phyloP scores from a whole-genome alignment of 1,140 invertebrate genomes.

The Elymnias hypermnestra region DNA sequence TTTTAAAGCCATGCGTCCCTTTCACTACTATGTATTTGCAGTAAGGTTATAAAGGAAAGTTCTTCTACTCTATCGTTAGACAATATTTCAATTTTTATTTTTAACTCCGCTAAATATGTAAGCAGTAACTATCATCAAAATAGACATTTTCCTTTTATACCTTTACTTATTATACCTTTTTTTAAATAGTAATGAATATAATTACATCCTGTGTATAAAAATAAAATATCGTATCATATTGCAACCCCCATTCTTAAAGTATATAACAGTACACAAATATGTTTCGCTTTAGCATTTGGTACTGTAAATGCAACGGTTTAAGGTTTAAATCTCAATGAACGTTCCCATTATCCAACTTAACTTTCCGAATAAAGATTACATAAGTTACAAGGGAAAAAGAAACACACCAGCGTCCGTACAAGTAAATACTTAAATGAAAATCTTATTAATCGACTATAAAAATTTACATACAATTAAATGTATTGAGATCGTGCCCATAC shows the following conservation, averaged over 20 bases:
- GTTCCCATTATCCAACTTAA: too few relatives aligned
- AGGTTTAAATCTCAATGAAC: conserved; percentile 8
- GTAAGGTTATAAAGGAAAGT: background rate
- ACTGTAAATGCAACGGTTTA: conserved; percentile 24
- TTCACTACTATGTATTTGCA: too few relatives aligned
- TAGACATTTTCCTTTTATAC: too few relatives aligned
- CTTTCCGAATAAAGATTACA: too few relatives aligned
- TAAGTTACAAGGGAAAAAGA: background rate
- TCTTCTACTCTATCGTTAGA: too few relatives aligned
- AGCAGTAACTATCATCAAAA: too few relatives aligned
- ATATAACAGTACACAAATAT: conserved; percentile 13
- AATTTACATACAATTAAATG: conserved; percentile 30
- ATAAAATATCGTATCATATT: conserved; percentile 10
- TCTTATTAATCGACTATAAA: conserved; percentile 22
- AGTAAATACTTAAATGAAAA: conserved; percentile 30
- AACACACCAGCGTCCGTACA: conserved; percentile 21
- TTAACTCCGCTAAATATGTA: too few relatives aligned
- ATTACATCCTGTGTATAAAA: too few relatives aligned
- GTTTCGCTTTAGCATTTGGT: conserved; percentile 17
- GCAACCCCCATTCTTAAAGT: conserved; percentile 18
- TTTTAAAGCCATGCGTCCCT: too few relatives aligned
- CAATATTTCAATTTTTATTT: too few relatives aligned
- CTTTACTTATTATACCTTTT: too few relatives aligned
- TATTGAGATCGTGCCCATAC: conserved; percentile 65
- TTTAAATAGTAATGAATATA: too few relatives aligned